Evolutionary conservation across 2,113 vertebrate genomes (phyloP).

Genomic region (Passerina amoena): DNA sequence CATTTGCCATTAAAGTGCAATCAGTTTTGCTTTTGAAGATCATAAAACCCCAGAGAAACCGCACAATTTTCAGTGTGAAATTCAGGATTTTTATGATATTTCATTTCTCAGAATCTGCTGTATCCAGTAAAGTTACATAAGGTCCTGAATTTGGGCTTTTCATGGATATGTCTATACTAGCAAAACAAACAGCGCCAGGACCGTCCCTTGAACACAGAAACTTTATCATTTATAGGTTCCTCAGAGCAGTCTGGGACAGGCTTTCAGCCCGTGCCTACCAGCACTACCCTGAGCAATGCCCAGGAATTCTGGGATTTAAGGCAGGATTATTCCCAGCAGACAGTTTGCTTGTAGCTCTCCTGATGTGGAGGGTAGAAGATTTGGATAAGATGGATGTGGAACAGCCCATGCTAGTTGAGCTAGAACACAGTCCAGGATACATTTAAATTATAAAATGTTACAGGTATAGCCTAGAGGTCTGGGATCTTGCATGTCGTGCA

Average conservation of each 20-base stretch:
- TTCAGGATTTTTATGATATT: neutral
- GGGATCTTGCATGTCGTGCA: neutral
- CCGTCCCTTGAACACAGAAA: neutral
- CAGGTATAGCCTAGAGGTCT: neutral
- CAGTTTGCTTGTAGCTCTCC: neutral
- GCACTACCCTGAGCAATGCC: neutral
- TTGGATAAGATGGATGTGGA: neutral
- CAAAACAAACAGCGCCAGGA: neutral
- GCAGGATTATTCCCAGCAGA: neutral
- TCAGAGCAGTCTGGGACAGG: neutral
- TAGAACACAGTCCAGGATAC: neutral
- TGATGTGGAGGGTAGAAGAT: neutral
- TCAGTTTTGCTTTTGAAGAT: neutral
- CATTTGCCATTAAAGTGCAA: neutral
- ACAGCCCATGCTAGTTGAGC: neutral
- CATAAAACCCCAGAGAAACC: neutral
- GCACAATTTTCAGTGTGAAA: neutral
- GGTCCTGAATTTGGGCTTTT: neutral
- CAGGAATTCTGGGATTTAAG: neutral
- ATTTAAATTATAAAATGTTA: neutral
- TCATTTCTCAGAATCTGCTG: neutral
- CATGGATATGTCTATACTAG: neutral
- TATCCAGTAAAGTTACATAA: neutral
- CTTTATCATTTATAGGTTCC: neutral
- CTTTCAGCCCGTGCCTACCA: neutral